Base-by-base conservation (phyloP, 2,797 vertebrate genomes). In the Coilia nasus region DNA sequence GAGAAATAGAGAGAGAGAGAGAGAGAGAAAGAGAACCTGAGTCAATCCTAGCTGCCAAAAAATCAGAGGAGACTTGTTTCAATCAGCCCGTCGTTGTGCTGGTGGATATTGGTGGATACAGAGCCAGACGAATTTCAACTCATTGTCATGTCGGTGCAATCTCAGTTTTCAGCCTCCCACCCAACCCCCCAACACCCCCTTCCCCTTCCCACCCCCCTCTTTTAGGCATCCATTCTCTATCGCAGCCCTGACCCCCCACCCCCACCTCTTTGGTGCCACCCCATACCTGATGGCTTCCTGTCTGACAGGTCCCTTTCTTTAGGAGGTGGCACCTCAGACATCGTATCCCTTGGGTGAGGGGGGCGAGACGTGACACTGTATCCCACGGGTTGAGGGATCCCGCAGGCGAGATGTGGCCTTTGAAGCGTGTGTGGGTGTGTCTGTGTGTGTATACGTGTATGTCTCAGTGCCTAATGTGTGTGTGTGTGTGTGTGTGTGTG, bases 51-150 rank as follows among this genome's bases (percentile, higher is more conserved):
- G 64, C 64, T 71, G 64, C 64, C 64, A 71, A 17, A 71, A 57
- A 31, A 71, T 31, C 64, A 31, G 64, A 75, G 31, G 54, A 86
- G 25, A 57, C n/a, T 62, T 46, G 67, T 80, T 54, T 86, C 23
- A 82, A 85, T 59, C 23, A 41, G n/a, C 57, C 12, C 83, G 81
- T 83, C 67, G 19, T 87, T 78, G 75, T 35, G 35, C 35, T 35
- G 28, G 21, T 50, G 60, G n/a, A 60, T 54, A 35, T 64, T 83
- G 25, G 17, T 25, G 31, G 23, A 67, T 67, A 67, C 11, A 25
- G 62, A 31, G 67, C 17, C 67, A 75, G 67, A 35, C 28, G 2
- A 35, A 75, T 75, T 71, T 75, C 67, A 75, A 19, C 31, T 75
- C 31, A 41, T 75, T 75, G 67, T 41, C 6, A 28, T 17, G 67